Evolutionary conservation across 2,113 vertebrate genomes (phyloP), one percentile per base, ranked within the genome.

Genomic region (Phrynosoma blainvillii): DNA sequence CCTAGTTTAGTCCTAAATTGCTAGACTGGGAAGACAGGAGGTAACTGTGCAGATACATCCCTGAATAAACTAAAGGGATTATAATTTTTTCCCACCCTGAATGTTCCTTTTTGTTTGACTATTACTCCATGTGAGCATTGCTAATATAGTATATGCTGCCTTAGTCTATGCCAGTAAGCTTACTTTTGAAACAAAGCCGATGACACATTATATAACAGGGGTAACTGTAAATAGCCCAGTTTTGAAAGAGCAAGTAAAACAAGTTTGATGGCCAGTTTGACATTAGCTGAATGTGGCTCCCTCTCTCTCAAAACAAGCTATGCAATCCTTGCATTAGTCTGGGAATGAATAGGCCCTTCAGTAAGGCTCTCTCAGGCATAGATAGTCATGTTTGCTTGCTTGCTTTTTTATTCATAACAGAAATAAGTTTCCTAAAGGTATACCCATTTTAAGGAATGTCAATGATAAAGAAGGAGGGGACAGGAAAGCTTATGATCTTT

Each of bases 161-260:
- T 80, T 18, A 74, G 1, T 52, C 59, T 11, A 87, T 62, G 13
- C 86, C 9, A 47, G 52, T 81, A 85, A 89, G 90, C 79, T 88
- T 90, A 36, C 59, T 90, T 94, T 90, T 79, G 87, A 91, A 92
- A 90, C 68, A 91, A 81, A 85, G 42, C 82, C 87, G 83, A 8
- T 32, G 62, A 68, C 0, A 0, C 0, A 2, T 77, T 79, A 47
- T 68, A 65, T 4, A 10, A 81, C 66, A n/a, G 79, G 77, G 40
- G 80, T 23, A 2, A 0, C 0, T 30, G 27, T 84, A 68, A 91
- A 87, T 75, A 88, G 88, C 12, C 6, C 36, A 23, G 20, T 85
- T 93, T 84, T 81, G 82, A 91, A 92, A 90, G 73, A 81, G 79
- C 0, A 0, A 27, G 62, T 42, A n/a, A 85, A 92, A 86, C 30